These are phyloP conservation scores for Dicrurus megarhynchus DNA, from an alignment of 2,113 vertebrate species.

Conservation along the genomic window DNA sequence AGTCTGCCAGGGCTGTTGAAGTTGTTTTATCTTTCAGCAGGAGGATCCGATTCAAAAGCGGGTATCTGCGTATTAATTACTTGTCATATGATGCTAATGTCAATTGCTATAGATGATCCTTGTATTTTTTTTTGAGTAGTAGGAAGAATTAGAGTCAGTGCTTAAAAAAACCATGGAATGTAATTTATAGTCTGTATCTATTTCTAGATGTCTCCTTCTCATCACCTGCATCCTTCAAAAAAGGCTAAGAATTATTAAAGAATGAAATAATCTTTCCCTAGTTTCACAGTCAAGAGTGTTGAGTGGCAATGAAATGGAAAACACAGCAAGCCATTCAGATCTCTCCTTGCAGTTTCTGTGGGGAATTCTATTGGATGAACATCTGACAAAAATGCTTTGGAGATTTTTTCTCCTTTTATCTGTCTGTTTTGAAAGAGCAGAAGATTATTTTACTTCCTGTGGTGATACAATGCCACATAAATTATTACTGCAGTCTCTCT, in stretches of 20 bases:
- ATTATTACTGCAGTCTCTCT: conserved; percentile 26
- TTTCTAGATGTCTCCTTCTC: neutral
- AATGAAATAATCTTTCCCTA: neutral
- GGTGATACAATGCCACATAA: neutral
- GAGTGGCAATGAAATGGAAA: neutral
- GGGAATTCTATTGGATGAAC: neutral
- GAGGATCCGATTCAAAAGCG: neutral
- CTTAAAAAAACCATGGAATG: neutral
- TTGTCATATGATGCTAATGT: neutral
- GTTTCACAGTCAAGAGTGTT: neutral
- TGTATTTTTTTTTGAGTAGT: neutral
- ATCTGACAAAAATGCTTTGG: neutral
- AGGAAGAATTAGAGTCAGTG: neutral
- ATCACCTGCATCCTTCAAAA: neutral
- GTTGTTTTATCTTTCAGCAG: neutral
- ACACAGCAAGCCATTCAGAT: neutral
- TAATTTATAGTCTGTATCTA: neutral
- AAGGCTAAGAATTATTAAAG: neutral
- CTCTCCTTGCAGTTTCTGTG: neutral
- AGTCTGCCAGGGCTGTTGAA: neutral
- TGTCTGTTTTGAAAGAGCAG: neutral
- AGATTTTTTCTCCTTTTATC: neutral
- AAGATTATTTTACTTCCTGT: neutral
- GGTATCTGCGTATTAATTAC: neutral
- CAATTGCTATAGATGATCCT: neutral